Conservation (phyloP, 2,888 invertebrate genomes). For the Platynereis dumerilii region DNA sequence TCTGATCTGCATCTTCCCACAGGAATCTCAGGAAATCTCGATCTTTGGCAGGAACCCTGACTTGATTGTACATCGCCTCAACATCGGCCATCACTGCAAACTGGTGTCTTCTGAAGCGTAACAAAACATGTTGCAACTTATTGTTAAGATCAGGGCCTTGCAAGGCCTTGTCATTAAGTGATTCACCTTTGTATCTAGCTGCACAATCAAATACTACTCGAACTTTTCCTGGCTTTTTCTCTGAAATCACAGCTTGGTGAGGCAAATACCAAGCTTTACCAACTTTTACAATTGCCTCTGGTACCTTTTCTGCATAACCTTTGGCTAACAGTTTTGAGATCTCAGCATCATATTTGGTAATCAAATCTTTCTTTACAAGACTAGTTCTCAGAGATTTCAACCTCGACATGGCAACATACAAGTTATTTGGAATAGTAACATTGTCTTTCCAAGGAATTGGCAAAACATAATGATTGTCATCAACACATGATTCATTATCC, state of each 20-base stretch:
- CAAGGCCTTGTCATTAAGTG: conserved; percentile 31
- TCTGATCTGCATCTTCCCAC: conserved; percentile 28
- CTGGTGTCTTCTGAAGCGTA: conserved; percentile 26
- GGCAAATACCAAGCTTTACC: conserved; percentile 18
- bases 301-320: conserved; percentile 18
- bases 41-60: conserved; percentile 21
- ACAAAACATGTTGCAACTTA: conserved; percentile 22
- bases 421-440: too few relatives aligned
- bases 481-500: too few relatives aligned
- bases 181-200: conserved; percentile 23
- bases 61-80: conserved; percentile 34
- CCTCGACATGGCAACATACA: too few relatives aligned
- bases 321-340: conserved; percentile 3
- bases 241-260: conserved; percentile 28
- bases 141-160: conserved; percentile 31
- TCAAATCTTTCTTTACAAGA: too few relatives aligned
- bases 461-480: too few relatives aligned
- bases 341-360: too few relatives aligned
- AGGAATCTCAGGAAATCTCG: conserved; percentile 25
- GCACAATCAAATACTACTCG: conserved; percentile 34
- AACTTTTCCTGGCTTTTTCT: conserved; percentile 25
- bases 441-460: too few relatives aligned
- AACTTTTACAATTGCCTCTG: not conserved
- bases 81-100: conserved; percentile 33
- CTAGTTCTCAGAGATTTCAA: too few relatives aligned